Evolutionary conservation across 2,113 vertebrate species (phyloP).

Genomic region (Lasiurus borealis): DNA sequence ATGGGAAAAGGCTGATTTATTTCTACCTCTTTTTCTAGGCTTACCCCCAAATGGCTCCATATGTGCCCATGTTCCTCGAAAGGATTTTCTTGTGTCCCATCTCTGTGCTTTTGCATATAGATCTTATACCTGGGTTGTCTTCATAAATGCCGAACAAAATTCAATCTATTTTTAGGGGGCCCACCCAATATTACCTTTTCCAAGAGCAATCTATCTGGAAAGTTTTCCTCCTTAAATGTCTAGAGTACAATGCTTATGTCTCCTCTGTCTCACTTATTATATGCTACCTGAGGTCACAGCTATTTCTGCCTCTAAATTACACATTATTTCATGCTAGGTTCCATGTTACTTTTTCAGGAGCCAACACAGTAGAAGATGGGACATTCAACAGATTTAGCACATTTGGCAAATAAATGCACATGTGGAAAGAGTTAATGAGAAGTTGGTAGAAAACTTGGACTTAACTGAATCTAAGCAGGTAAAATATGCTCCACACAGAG

Average conservation of each 20-base stretch:
- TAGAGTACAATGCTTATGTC: neutral
- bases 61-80: neutral
- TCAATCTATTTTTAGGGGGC: neutral
- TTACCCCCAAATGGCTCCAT: neutral
- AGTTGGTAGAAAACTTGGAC: conserved; percentile 10
- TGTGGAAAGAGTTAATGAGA: neutral
- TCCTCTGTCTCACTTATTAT: neutral
- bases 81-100: neutral
- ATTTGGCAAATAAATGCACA: neutral
- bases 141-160: neutral
- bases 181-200: neutral
- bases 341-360: neutral
- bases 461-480: neutral
- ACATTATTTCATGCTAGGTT: neutral
- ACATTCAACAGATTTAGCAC: neutral
- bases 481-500: neutral
- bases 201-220: neutral
- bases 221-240: neutral
- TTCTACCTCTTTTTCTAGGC: neutral
- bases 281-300: neutral
- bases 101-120: neutral
- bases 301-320: neutral
- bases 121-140: neutral
- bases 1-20: neutral
- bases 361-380: neutral